These are phyloP conservation scores for Cottoperca gobio DNA, from an alignment of 2,797 vertebrate genomes.

Conservation along the genomic window DNA sequence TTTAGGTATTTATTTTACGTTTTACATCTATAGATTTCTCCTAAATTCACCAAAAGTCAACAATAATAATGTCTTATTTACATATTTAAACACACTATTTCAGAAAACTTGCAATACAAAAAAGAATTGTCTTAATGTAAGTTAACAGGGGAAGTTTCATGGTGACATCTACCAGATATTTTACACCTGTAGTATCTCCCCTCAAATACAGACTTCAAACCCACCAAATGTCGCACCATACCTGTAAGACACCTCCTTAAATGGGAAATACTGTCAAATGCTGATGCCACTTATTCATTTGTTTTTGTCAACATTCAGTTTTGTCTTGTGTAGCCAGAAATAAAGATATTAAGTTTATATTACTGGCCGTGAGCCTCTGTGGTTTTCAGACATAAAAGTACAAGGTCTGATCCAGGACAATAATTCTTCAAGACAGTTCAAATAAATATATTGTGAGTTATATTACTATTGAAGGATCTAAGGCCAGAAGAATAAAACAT, in stretches of 20 bases:
- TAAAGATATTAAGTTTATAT: not conserved
- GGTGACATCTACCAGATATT: too few relatives aligned
- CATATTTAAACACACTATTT: too few relatives aligned
- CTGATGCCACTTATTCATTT: slow-evolving; percentile 29
- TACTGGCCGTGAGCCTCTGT: not conserved
- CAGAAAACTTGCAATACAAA: too few relatives aligned
- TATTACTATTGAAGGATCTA: not conserved
- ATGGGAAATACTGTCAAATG: slow-evolving; percentile 59
- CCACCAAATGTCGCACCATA: slow-evolving; percentile 12
- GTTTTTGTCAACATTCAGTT: not conserved
- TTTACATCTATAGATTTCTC: too few relatives aligned
- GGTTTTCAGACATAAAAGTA: not conserved
- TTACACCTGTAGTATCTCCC: too few relatives aligned
- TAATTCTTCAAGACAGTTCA: not conserved
- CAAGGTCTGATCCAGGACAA: slow-evolving; percentile 1
- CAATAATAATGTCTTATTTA: too few relatives aligned
- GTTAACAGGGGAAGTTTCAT: too few relatives aligned
- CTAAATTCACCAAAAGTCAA: too few relatives aligned
- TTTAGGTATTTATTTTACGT: too few relatives aligned
- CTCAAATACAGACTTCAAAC: not conserved
- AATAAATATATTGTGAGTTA: not conserved
- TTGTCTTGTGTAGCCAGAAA: not conserved
- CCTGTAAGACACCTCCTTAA: slow-evolving; percentile 27
- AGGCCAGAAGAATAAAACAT: slow-evolving; percentile 1
- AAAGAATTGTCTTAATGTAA: too few relatives aligned